Conservation (phyloP, 2,113 vertebrate genomes). For the Apodemus sylvaticus region DNA sequence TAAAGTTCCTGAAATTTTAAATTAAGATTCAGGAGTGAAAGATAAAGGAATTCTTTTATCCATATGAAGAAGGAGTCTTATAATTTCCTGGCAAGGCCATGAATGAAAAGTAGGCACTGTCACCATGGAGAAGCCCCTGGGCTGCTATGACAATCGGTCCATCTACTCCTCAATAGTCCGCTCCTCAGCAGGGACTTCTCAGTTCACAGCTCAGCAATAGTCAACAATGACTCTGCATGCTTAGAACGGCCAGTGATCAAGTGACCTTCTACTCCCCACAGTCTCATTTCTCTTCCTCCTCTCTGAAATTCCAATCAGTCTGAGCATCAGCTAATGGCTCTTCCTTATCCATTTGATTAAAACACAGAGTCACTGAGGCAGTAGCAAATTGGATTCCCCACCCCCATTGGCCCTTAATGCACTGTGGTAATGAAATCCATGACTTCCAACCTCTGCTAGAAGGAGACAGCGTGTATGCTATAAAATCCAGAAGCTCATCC, state of each 20-base stretch:
- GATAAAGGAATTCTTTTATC: neutral
- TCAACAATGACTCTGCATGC: neutral
- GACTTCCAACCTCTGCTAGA: conserved; percentile 52
- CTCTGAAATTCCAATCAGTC: conserved; percentile 56
- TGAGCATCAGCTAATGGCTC: conserved; percentile 49
- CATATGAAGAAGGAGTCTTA: neutral
- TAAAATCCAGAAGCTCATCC: conserved; percentile 48
- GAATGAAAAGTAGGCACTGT: neutral
- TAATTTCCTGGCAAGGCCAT: neutral
- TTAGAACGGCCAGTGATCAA: neutral
- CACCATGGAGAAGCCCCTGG: neutral
- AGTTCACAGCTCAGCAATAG: neutral
- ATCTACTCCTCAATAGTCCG: neutral
- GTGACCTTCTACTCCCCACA: neutral
- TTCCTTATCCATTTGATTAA: conserved; percentile 71
- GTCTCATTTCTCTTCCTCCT: conserved; percentile 68
- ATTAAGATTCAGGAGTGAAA: neutral
- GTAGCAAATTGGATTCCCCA: conserved; percentile 72
- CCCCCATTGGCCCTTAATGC: conserved; percentile 46
- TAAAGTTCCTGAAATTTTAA: neutral
- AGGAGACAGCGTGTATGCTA: neutral
- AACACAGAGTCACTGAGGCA: conserved; percentile 62
- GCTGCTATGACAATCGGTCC: accelerated
- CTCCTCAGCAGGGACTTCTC: too few relatives aligned
- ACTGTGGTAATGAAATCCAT: conserved; percentile 74